Evolutionary conservation across 1,140 invertebrate species (phyloP).

Genomic region (Drosophila paulistorum): DNA sequence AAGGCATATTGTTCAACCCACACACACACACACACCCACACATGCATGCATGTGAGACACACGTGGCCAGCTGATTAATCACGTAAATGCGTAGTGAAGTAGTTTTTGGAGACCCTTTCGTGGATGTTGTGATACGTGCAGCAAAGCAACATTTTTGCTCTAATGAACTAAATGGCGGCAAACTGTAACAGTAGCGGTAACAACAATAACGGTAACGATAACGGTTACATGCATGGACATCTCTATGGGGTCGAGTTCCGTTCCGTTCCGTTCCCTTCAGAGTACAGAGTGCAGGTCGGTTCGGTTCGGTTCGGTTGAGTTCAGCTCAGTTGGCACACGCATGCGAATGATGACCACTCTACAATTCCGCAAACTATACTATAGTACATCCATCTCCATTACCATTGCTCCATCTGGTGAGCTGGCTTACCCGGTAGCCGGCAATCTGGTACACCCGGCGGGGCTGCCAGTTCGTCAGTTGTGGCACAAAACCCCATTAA

Average conservation of each 20-base stretch:
- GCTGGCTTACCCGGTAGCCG: slow-evolving; percentile 1
- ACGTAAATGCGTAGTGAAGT: slow-evolving; percentile 75
- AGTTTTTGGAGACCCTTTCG: slow-evolving; percentile 19
- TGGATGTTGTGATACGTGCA: slow-evolving; percentile 56
- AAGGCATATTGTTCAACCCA: slow-evolving; percentile 53
- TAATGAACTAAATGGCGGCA: slow-evolving; percentile 77
- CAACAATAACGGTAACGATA: slow-evolving; percentile 14
- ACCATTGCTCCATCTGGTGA: background rate
- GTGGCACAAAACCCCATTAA: slow-evolving; percentile 56
- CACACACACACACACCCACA: slow-evolving; percentile 12
- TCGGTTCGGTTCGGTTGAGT: slow-evolving; percentile 20
- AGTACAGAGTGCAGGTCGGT: slow-evolving; percentile 16
- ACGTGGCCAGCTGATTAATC: slow-evolving; percentile 79
- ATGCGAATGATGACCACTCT: slow-evolving; percentile 42
- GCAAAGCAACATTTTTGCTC: slow-evolving; percentile 70
- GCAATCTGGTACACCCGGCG: slow-evolving; percentile 4
- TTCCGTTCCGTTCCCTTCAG: background rate
- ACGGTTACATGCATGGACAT: background rate
- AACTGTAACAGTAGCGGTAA: slow-evolving; percentile 12
- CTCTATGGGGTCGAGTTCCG: no score
- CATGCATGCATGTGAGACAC: slow-evolving; percentile 31
- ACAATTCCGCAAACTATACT: background rate
- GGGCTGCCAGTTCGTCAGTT: slow-evolving; percentile 46
- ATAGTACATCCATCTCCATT: background rate
- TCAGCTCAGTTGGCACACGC: slow-evolving; percentile 50